Percentiles rank a stretch among this genome's conserved stretches.
Evolutionary conservation across 2,797 vertebrate genomes (phyloP).

Genomic region (Morelia viridis): DNA sequence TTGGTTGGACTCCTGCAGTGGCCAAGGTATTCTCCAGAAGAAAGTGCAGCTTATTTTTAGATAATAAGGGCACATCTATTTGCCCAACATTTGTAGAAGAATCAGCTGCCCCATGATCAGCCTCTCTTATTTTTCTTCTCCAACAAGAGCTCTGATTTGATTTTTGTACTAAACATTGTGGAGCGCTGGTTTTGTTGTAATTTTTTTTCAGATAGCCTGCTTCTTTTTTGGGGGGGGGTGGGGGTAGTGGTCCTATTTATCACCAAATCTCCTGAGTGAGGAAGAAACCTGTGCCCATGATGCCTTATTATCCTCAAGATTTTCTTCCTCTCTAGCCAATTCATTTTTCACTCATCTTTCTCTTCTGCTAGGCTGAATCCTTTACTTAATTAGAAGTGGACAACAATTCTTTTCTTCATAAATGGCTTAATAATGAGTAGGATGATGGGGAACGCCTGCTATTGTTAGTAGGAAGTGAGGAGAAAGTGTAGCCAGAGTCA

Average conservation of each 20-base stretch:
- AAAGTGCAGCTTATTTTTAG: too few relatives aligned
- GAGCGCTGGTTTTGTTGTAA: too few relatives aligned
- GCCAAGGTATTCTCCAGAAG: too few relatives aligned
- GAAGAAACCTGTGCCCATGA: background rate
- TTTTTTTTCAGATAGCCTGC: too few relatives aligned
- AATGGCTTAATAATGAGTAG: background rate
- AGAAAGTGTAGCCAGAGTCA: background rate
- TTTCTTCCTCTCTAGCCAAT: background rate
- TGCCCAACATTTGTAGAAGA: too few relatives aligned
- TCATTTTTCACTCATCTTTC: background rate
- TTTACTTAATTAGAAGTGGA: background rate
- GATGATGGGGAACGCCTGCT: background rate
- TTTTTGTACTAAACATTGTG: too few relatives aligned
- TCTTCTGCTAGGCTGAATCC: background rate
- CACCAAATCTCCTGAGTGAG: background rate
- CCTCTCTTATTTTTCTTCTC: too few relatives aligned
- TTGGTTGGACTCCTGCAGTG: too few relatives aligned
- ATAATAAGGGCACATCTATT: too few relatives aligned
- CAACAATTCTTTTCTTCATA: background rate
- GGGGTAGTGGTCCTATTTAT: rapidly evolving
- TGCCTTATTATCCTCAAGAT: background rate
- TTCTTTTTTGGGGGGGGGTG: background rate
- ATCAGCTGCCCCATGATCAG: too few relatives aligned
- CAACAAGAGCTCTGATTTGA: too few relatives aligned
- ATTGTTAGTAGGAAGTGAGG: background rate